Conservation (phyloP, 2,113 vertebrate genomes). For the Anolis sagrei region DNA sequence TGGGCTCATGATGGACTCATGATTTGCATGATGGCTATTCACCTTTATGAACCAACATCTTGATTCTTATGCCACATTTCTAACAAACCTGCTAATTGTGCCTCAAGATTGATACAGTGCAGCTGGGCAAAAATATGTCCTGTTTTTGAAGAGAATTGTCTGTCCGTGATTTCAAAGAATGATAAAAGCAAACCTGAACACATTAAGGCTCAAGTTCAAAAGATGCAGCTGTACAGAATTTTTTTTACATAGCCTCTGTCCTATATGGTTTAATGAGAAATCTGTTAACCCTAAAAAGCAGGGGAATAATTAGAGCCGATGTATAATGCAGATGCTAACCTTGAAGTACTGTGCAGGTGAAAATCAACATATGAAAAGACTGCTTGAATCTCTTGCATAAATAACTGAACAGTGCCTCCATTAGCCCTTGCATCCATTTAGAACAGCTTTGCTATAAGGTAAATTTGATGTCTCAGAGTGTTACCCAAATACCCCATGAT, state of each 20-base stretch:
- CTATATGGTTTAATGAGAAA: neutral
- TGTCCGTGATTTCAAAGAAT: neutral
- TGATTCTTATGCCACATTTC: too few species aligned
- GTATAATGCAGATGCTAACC: neutral
- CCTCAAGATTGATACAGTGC: neutral
- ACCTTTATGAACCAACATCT: neutral
- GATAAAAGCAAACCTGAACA: neutral
- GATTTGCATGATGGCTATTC: too few species aligned
- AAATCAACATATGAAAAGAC: neutral
- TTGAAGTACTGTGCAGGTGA: neutral
- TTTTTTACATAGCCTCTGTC: neutral
- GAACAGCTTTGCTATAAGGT: neutral
- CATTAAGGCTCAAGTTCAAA: neutral
- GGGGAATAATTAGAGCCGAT: neutral
- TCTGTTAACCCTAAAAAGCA: constrained; percentile 1
- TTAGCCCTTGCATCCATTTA: neutral
- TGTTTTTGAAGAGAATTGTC: neutral
- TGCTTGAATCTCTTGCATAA: neutral
- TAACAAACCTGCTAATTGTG: neutral
- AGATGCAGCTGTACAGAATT: neutral
- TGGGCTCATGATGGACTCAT: too few species aligned
- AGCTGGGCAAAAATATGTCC: neutral
- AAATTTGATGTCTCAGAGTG: neutral
- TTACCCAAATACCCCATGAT: neutral
- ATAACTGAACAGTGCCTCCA: neutral